A percentile compares a stretch with the other conserved stretches of the same genome.
These are phyloP conservation scores for Lepas anatifera DNA, from an alignment of 2,888 invertebrate genomes.

Conservation along the genomic window DNA sequence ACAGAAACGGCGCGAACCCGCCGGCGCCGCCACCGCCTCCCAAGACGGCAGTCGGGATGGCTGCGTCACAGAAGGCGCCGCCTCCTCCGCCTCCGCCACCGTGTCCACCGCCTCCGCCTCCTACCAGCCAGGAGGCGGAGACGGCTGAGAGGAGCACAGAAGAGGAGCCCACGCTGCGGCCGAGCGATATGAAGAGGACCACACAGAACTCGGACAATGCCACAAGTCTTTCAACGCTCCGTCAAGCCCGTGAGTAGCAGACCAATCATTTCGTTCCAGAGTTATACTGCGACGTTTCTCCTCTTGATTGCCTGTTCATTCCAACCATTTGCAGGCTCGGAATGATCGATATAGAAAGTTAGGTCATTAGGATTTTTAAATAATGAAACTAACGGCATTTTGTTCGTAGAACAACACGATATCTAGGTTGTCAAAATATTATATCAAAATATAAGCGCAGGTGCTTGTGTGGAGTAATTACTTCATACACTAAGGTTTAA, in stretches of 20 bases:
- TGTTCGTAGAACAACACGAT: too few relatives aligned
- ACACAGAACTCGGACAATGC: neutral
- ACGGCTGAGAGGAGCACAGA: neutral
- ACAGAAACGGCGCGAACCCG: slow-evolving; percentile 5
- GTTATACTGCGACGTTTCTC: too few relatives aligned
- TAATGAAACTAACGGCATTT: too few relatives aligned
- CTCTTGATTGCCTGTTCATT: too few relatives aligned
- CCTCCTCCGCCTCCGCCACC: slow-evolving; percentile 14
- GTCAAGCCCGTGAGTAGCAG: neutral
- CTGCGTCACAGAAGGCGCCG: slow-evolving; percentile 18
- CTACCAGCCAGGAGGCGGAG: neutral
- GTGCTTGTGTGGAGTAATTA: too few relatives aligned
- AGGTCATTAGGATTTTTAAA: too few relatives aligned
- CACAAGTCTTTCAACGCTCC: neutral
- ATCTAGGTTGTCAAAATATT: too few relatives aligned
- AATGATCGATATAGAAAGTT: too few relatives aligned
- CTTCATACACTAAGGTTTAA: too few relatives aligned
- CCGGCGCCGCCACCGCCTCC: neutral
- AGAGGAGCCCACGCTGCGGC: neutral
- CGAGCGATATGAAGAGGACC: slow-evolving; percentile 1
- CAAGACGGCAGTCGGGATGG: slow-evolving; percentile 7
- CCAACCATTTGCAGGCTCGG: neutral
- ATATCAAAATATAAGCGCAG: too few relatives aligned
- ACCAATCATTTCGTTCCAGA: too few relatives aligned
- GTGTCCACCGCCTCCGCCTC: slow-evolving; percentile 14